Evolutionary conservation across 2,888 invertebrate genomes (phyloP).

Genomic region (Tillus elongatus): DNA sequence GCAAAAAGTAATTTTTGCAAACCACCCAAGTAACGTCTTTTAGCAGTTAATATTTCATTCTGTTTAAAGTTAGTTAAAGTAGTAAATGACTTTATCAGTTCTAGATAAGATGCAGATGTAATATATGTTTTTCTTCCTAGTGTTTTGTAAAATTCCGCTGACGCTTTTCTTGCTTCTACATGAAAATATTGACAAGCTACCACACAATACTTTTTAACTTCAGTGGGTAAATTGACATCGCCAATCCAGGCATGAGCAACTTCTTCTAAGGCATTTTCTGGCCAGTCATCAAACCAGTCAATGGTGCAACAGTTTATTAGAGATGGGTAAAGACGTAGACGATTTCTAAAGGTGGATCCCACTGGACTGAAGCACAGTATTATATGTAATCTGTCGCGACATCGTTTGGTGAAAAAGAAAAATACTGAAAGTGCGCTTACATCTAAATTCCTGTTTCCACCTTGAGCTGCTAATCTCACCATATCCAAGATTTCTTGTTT

Average conservation of each 20-base stretch:
- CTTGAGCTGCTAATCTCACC: conserved; percentile 61
- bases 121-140: conserved; percentile 69
- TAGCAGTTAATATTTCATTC: conserved; percentile 60
- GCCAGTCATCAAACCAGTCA: conserved; percentile 86
- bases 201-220: conserved; percentile 56
- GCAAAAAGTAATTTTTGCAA: conserved; percentile 71
- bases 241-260: conserved; percentile 69
- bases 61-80: conserved; percentile 62
- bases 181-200: conserved; percentile 84
- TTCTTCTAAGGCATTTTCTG: conserved; percentile 75
- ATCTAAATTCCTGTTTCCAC: conserved; percentile 71
- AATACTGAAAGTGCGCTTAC: conserved; percentile 67
- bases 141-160: conserved; percentile 53
- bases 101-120: conserved; percentile 77
- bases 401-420: conserved; percentile 66
- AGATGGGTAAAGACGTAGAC: conserved; percentile 71
- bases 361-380: conserved; percentile 81
- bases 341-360: conserved; percentile 67
- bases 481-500: conserved; percentile 75
- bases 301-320: conserved; percentile 83
- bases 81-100: conserved; percentile 69
- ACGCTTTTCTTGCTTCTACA: conserved; percentile 58
- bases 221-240: conserved; percentile 63
- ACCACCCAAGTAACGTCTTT: conserved; percentile 48
- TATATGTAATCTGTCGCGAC: conserved; percentile 71